These are phyloP conservation scores for Aleiodes sp. DNA, from an alignment of 1,140 invertebrate genomes.

Conservation along the genomic window DNA sequence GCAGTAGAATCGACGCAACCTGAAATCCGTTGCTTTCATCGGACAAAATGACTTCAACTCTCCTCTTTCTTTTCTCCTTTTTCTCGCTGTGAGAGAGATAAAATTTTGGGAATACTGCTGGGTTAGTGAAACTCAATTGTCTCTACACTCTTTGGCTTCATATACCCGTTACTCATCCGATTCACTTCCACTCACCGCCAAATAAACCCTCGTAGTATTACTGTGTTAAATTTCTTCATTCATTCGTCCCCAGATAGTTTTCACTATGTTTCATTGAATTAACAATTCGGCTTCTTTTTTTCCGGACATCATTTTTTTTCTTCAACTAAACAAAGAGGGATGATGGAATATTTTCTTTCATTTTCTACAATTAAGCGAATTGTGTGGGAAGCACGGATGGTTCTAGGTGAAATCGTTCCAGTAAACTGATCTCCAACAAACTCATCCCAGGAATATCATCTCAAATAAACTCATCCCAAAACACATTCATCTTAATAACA, in stretches of 20 bases:
- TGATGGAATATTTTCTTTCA: no score
- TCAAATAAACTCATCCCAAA: no score
- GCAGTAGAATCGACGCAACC: no score
- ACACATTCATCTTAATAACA: no score
- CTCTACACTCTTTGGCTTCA: not conserved
- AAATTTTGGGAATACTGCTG: constrained; percentile 10
- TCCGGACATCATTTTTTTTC: no score
- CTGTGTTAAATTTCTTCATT: not conserved
- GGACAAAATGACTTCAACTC: not conserved
- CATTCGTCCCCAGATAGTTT: not conserved
- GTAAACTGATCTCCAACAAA: no score
- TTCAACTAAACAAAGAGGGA: no score
- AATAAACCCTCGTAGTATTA: not conserved
- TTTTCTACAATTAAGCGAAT: no score
- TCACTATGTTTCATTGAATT: not conserved
- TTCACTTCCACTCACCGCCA: constrained; percentile 1
- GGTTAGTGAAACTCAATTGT: not conserved
- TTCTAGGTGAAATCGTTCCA: no score
- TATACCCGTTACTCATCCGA: constrained; percentile 6
- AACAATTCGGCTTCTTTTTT: not conserved
- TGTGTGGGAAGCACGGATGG: no score
- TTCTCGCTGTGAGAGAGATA: not conserved
- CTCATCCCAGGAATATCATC: no score
- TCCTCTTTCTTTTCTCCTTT: no score
- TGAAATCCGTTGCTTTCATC: not conserved